A percentile compares a stretch with the other conserved stretches of the same genome.
Conservation (phyloP, 2,888 invertebrate species). For the Gastracanthus pulcherrimus region DNA sequence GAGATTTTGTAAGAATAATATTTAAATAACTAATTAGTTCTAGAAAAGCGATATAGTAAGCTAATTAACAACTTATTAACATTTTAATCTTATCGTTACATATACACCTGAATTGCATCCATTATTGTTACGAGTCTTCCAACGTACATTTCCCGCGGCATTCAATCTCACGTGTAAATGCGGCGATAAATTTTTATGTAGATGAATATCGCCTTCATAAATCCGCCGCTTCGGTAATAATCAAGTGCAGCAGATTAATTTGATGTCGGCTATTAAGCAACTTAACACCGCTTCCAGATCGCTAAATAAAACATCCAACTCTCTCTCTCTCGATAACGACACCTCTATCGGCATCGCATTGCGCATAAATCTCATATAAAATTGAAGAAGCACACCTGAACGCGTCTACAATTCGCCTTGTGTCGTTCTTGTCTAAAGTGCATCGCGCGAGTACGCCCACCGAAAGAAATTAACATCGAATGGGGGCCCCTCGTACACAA, state of each 20-base stretch:
- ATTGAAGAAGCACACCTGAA: neutral
- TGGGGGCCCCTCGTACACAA: neutral
- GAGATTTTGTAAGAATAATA: no score
- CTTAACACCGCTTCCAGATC: neutral
- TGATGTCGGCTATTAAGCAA: slow-evolving; percentile 10
- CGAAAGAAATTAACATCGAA: slow-evolving; percentile 38
- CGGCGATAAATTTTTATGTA: slow-evolving; percentile 27
- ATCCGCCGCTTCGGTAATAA: slow-evolving; percentile 18
- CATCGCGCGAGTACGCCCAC: neutral
- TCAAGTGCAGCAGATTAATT: slow-evolving; percentile 33
- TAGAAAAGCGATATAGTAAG: neutral
- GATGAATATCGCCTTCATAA: slow-evolving; percentile 32
- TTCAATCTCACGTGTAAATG: neutral
- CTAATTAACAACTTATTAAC: neutral
- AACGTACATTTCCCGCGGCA: neutral
- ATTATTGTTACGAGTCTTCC: neutral
- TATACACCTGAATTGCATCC: neutral
- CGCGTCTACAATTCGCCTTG: no score
- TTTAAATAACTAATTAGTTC: neutral
- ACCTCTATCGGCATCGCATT: slow-evolving; percentile 30
- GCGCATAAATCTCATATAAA: slow-evolving; percentile 34
- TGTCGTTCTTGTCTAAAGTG: neutral
- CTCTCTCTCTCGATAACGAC: slow-evolving; percentile 33
- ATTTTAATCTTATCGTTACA: neutral
- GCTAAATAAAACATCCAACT: slow-evolving; percentile 30